phyloP scores from a whole-genome alignment of 2,888 invertebrate genomes.

The Nycteola revayana region DNA sequence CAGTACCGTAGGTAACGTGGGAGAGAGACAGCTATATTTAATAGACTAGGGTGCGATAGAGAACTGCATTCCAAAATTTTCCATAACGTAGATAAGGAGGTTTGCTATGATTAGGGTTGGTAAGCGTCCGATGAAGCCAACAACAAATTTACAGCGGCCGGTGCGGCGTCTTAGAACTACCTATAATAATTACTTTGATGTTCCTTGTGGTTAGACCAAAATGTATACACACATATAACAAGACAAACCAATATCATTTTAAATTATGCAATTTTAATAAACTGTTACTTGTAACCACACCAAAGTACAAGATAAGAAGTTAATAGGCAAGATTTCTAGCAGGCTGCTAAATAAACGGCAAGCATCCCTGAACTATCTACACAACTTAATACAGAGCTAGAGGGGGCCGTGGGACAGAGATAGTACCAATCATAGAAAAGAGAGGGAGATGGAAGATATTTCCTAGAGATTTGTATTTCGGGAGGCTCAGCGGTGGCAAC shows the following conservation, averaged over 20 bases:
- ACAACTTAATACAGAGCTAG: conserved; percentile 47
- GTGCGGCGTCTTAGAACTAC: too few relatives aligned
- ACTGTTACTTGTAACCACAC: too few relatives aligned
- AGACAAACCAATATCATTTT: too few relatives aligned
- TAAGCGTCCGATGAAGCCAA: conserved; percentile 17
- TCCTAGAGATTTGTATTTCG: conserved; percentile 69
- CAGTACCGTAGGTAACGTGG: conserved; percentile 60
- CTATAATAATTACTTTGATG: too few relatives aligned
- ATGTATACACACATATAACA: too few relatives aligned
- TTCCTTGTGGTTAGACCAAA: too few relatives aligned
- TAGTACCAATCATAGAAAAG: conserved; percentile 32
- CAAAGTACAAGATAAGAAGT: too few relatives aligned
- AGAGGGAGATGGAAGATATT: conserved; percentile 48
- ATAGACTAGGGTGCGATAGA: conserved; percentile 49
- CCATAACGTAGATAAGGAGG: conserved; percentile 80
- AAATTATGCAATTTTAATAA: too few relatives aligned
- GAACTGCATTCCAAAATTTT: conserved; percentile 78
- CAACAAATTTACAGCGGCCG: conserved; percentile 9
- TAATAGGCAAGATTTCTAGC: too few relatives aligned
- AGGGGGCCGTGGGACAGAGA: conserved; percentile 52
- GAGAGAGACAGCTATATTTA: conserved; percentile 48
- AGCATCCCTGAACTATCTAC: conserved; percentile 51
- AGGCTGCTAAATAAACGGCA: background rate
- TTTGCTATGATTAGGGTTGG: conserved; percentile 79
- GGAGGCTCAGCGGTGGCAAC: conserved; percentile 58